Conservation (phyloP, 1,140 invertebrate species). For the Drosophila willistoni region DNA sequence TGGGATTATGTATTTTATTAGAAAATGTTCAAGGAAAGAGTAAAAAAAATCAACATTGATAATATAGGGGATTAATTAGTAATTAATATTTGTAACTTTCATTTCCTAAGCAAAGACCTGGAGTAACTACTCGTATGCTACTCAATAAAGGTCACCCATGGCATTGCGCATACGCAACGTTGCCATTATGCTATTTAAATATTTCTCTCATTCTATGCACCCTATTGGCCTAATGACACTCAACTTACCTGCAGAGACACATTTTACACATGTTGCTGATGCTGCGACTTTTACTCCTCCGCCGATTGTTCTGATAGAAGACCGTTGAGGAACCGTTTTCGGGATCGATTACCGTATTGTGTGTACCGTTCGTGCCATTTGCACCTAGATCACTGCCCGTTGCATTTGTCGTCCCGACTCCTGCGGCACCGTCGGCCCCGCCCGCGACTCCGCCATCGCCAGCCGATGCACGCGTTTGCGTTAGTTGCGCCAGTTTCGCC, state of each 20-base stretch:
- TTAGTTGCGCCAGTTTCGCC: constrained; percentile 67
- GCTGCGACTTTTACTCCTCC: constrained; percentile 75
- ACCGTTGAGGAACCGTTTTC: constrained; percentile 77
- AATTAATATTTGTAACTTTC: too few relatives aligned
- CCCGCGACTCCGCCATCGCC: constrained; percentile 32
- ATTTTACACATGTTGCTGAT: constrained; percentile 74
- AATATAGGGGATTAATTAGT: too few relatives aligned
- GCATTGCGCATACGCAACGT: constrained; percentile 54
- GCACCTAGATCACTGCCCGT: constrained; percentile 37
- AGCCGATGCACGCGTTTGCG: constrained; percentile 56
- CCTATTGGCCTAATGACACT: not conserved
- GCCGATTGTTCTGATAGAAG: constrained; percentile 78
- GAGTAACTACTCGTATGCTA: too few relatives aligned
- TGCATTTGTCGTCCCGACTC: constrained; percentile 14
- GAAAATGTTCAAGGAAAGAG: too few relatives aligned
- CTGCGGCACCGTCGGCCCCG: constrained; percentile 13
- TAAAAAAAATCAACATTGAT: too few relatives aligned
- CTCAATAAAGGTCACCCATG: not conserved
- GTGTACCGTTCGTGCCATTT: constrained; percentile 43
- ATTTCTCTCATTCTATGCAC: not conserved
- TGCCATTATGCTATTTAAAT: not conserved
- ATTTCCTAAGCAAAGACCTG: too few relatives aligned
- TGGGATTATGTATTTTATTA: too few relatives aligned
- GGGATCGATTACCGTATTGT: constrained; percentile 66
- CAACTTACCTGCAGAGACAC: constrained; percentile 78